phyloP scores from a whole-genome alignment of 2,797 vertebrate genomes.

The Zalophus californianus region DNA sequence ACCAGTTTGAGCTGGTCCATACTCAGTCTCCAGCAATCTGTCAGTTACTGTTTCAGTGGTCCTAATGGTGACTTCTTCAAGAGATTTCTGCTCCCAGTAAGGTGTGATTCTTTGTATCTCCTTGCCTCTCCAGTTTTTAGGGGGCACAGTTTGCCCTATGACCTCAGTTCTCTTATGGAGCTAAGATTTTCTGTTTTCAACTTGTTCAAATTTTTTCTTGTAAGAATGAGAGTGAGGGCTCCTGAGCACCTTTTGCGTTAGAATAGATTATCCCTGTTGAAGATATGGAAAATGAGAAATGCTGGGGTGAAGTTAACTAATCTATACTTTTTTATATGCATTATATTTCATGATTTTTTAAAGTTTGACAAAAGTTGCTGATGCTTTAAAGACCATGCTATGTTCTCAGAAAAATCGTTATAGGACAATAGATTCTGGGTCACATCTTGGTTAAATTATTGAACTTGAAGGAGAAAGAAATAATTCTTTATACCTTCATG shows the following conservation, averaged over 20 bases:
- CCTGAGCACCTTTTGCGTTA: background rate
- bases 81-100: background rate
- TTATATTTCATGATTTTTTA: background rate
- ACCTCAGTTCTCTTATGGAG: background rate
- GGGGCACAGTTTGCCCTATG: background rate
- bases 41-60: background rate
- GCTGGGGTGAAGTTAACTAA: background rate
- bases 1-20: background rate
- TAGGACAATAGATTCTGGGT: background rate
- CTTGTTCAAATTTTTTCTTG: background rate
- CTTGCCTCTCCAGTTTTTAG: background rate
- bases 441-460: background rate
- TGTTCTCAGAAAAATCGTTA: background rate
- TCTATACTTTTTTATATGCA: background rate
- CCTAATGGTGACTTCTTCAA: background rate
- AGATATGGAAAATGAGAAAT: background rate
- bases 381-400: background rate
- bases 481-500: background rate
- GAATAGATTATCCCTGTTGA: background rate
- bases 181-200: background rate
- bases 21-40: background rate
- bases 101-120: background rate
- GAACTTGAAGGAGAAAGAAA: background rate
- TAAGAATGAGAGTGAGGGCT: background rate
- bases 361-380: background rate